Evolutionary conservation across 2,797 vertebrate species (phyloP).

Genomic region (Heteromormyrus szaboi): DNA sequence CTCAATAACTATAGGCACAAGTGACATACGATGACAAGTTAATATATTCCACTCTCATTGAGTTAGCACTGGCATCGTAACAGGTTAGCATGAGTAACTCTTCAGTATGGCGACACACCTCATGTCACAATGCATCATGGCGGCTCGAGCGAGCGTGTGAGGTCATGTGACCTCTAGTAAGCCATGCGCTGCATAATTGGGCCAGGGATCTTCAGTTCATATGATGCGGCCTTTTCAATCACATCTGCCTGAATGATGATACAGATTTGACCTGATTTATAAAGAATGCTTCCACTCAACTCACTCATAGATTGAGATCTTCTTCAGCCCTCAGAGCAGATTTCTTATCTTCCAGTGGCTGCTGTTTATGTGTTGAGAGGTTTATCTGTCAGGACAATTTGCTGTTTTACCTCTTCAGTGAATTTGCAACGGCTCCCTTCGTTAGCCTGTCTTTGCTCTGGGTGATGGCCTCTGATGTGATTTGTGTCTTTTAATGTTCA

Average conservation of each 20-base stretch:
- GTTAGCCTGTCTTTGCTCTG: not conserved
- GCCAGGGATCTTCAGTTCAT: not conserved
- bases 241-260: not conserved
- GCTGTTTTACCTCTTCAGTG: not conserved
- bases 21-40: not conserved
- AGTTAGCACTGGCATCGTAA: not conserved
- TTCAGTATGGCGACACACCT: not conserved
- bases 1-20: not conserved
- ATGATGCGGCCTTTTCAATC: not conserved
- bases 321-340: not conserved
- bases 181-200: not conserved
- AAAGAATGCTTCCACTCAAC: not conserved
- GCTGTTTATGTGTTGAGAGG: not conserved
- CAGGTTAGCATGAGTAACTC: not conserved
- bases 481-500: slow-evolving; percentile 3
- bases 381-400: not conserved
- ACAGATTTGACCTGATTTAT: not conserved
- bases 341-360: not conserved
- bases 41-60: not conserved
- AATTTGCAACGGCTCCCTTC: not conserved
- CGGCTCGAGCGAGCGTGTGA: not conserved
- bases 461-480: not conserved
- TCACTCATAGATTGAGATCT: not conserved
- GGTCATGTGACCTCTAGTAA: not conserved
- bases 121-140: not conserved